Percentiles rank a stretch among this genome's conserved stretches.
Evolutionary conservation across 2,113 vertebrate genomes (phyloP).

Genomic region (Seriola rivoliana): DNA sequence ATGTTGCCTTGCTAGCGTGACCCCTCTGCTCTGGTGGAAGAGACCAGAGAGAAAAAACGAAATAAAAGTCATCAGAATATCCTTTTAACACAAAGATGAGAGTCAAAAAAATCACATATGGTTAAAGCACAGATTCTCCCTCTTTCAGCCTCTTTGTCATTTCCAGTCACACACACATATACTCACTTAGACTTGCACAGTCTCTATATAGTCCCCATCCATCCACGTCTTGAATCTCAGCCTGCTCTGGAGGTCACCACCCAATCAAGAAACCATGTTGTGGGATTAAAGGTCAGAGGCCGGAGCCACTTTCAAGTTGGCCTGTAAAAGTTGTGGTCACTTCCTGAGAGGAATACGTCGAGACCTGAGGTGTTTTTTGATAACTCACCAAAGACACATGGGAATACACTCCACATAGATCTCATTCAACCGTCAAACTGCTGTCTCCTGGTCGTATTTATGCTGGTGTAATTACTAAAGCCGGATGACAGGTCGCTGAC

Average conservation of each 20-base stretch:
- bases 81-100: neutral
- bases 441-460: conserved; percentile 75
- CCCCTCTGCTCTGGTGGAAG: neutral
- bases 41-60: neutral
- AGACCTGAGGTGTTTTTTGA: conserved; percentile 15
- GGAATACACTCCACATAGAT: conserved; percentile 45
- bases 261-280: conserved; percentile 47
- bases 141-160: neutral
- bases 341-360: conserved; percentile 43
- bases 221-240: conserved; percentile 23
- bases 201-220: conserved; percentile 7
- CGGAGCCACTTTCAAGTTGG: conserved; percentile 30
- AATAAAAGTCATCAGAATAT: conserved; percentile 1
- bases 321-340: conserved; percentile 56
- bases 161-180: neutral
- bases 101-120: neutral
- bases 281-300: conserved; percentile 51
- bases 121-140: neutral
- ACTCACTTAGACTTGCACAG: neutral
- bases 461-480: conserved; percentile 77
- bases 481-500: conserved; percentile 79
- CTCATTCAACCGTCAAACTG: conserved; percentile 64
- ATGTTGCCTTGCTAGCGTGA: neutral
- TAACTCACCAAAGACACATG: conserved; percentile 23
- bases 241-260: conserved; percentile 49